Conservation (phyloP, 2,113 vertebrate species). For the Salminus brasiliensis region DNA sequence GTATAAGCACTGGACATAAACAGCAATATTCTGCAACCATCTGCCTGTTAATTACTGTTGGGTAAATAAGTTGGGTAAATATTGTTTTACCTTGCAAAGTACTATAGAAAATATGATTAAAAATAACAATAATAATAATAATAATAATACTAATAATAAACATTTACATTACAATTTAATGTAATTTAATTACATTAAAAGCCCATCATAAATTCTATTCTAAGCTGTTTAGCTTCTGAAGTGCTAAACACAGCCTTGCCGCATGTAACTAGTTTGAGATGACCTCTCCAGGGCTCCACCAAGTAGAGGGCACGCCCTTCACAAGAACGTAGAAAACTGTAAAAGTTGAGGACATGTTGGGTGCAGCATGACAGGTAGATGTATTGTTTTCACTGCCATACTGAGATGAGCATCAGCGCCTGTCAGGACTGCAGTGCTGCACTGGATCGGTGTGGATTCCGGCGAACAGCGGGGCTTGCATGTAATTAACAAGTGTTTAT, state of each 20-base stretch:
- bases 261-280: neutral
- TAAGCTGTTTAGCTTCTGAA: neutral
- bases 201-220: too few species aligned
- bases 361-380: constrained; percentile 2
- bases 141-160: too few species aligned
- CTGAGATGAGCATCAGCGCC: constrained; percentile 9
- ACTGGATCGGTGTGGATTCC: constrained; percentile 52
- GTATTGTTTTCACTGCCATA: constrained; percentile 39
- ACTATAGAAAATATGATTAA: too few species aligned
- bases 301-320: neutral
- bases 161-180: too few species aligned
- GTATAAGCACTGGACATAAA: too few species aligned
- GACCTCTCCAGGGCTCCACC: constrained; percentile 23
- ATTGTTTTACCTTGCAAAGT: too few species aligned
- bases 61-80: too few species aligned
- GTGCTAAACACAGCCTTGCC: neutral
- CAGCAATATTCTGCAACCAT: too few species aligned
- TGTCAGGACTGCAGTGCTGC: constrained; percentile 25
- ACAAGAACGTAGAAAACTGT: constrained; percentile 50
- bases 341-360: constrained; percentile 32
- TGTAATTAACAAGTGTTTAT: constrained; percentile 76
- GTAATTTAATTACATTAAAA: too few species aligned
- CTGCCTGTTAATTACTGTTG: too few species aligned
- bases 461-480: constrained; percentile 64
- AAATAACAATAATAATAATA: too few species aligned